Evolutionary conservation across 2,888 invertebrate genomes (phyloP).

Genomic region (Ophion ellenae): DNA sequence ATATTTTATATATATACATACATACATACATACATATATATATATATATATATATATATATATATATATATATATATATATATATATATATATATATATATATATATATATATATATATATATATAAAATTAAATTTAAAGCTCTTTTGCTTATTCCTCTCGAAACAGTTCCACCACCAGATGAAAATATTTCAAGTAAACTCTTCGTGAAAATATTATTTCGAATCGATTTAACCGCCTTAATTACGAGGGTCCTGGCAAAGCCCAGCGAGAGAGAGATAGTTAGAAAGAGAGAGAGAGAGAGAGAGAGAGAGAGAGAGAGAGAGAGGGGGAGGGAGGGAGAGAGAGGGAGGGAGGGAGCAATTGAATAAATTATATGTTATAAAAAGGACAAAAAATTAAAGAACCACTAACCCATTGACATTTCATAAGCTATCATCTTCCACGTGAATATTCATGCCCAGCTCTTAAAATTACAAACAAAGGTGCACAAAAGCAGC

Average conservation of each 20-base stretch:
- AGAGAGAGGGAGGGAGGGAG: background rate
- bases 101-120: background rate
- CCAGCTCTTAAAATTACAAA: background rate
- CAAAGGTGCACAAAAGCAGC: background rate
- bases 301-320: background rate
- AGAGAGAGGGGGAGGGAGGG: background rate
- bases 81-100: background rate
- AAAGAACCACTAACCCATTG: background rate
- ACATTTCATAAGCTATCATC: background rate
- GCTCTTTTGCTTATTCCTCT: background rate
- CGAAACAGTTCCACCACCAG: background rate
- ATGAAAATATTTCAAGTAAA: slow-evolving; percentile 42
- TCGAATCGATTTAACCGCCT: slow-evolving; percentile 39
- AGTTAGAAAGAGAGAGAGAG: no score
- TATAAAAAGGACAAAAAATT: slow-evolving; percentile 20
- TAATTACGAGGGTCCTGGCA: slow-evolving; percentile 35
- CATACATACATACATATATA: background rate
- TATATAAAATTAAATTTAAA: slow-evolving; percentile 19
- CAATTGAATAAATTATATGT: slow-evolving; percentile 30
- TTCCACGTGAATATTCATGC: background rate
- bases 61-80: no score
- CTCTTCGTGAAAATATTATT: slow-evolving; percentile 32
- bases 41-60: no score
- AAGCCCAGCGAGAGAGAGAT: background rate
- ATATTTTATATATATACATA: background rate